Base-by-base conservation (phyloP, 2,888 invertebrate species). In the Prosopocoilus inquinatus region DNA sequence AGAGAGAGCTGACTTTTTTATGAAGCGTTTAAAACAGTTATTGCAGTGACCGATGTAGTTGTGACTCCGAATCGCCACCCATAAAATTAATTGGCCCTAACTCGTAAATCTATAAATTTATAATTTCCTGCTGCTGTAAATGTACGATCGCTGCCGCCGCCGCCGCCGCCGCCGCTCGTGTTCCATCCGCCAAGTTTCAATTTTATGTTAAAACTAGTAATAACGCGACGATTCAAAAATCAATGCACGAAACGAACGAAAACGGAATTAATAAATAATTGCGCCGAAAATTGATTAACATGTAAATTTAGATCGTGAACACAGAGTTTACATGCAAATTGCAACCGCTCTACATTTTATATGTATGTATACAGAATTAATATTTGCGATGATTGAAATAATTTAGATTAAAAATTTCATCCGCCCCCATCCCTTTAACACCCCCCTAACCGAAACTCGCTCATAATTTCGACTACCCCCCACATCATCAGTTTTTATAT, bases 41-140 rank as follows among this genome's bases (percentile, higher is more conserved):
- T 66, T 65, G 61, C 64, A 62, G 63, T 63, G 64, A 64, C 64
- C 65, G 65, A 61, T 60, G 52, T 57, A 59, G 47, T 64, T 58
- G 61, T 63, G 66, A 63, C 64, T 59, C 60, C 62, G 58, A 62
- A 66, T 68, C 64, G 67, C 64, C 60, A 63, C 61, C 66, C 68
- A 68, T 74, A 72, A 74, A 74, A 73, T 71, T 72, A 74, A 73
- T 72, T 74, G 72, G 70, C 66, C 68, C 65, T 67, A 65, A 67
- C 71, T 70, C 70, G 68, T 72, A 71, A 73, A 71, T 70, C 69
- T 69, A 70, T 70, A 71, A 72, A 70, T 72, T 72, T 68, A 69
- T 69, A 70, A 70, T 70, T 71, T 70, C 67, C 66, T 61, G 64
- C 60, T 64, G 61, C 59, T 64, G 61, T 66, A 63, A 66, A 64